A percentile compares a stretch with the other conserved stretches of the same genome.
Evolutionary conservation across 2,888 invertebrate species (phyloP).

Genomic region (Stenolophus ochropezus): DNA sequence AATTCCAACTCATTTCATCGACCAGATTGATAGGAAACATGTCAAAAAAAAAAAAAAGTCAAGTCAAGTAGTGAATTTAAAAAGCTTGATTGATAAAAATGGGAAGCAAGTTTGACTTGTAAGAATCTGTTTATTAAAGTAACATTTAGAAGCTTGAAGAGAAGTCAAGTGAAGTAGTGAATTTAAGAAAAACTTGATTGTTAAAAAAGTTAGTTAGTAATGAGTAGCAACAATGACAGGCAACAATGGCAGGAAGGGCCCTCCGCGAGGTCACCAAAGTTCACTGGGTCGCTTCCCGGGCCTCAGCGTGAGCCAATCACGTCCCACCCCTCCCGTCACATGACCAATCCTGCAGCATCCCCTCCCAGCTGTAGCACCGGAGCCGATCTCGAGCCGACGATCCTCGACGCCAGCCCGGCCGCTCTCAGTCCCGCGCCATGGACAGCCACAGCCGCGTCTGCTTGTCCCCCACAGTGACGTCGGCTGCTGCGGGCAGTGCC

Average conservation of each 20-base stretch:
- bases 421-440: constrained; percentile 18
- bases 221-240: too few species aligned
- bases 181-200: too few species aligned
- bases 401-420: not conserved
- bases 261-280: constrained; percentile 70
- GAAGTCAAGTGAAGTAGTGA: too few species aligned
- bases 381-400: constrained; percentile 19
- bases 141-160: too few species aligned
- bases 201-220: too few species aligned
- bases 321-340: constrained; percentile 67
- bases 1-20: too few species aligned
- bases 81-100: too few species aligned
- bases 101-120: too few species aligned
- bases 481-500: constrained; percentile 46
- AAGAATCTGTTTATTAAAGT: too few species aligned
- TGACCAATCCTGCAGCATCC: constrained; percentile 72
- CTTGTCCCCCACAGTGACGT: not conserved
- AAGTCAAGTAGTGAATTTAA: too few species aligned
- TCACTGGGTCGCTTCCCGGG: constrained; percentile 74
- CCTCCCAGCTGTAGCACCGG: constrained; percentile 57
- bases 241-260: constrained; percentile 35
- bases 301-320: constrained; percentile 67
- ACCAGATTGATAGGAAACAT: too few species aligned
- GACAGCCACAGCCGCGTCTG: constrained; percentile 2
- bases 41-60: too few species aligned